Base-by-base conservation (phyloP, 2,797 vertebrate species). In the Mus minutoides region DNA sequence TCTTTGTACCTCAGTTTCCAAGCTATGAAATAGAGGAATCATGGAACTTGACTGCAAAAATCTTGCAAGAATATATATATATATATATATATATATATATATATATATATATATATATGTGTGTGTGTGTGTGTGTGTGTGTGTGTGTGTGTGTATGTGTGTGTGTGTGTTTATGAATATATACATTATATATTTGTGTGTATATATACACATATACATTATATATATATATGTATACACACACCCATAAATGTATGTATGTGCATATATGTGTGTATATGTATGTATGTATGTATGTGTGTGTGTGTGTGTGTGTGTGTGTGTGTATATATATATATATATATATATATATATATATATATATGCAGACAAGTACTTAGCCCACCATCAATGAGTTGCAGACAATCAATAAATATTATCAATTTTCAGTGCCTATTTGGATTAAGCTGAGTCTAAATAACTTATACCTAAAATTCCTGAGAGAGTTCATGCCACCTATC, bases 381-480 rank as follows among this genome's bases (percentile, higher is more conserved):
- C 13, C 19, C 13, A 29, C 24, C 8, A 14, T 56, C 14, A 56
- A 21, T 29, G 34, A 12, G 0, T 16, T 64, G 46, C 31, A 88
- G 46, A 40, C 56, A 60, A 31, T 49, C 64, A 71, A 3, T 60
- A 58, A 87, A 64, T 49, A 10, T 89, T 91, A 95, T 21, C 11
- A 46, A 37, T 71, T 24, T 2, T 58, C 21, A 78, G 22, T 67
- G 24, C 43, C 43, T 93, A 34, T 73, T 90, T 71, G 83, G 29
- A 84, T 84, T 43, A 80, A 60, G 31, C n/a, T 83, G 29, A 49
- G 37, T 85, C 40, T 64, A 17, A 4, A 3, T 60, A 52, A 88
- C 5, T 2, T 13, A 34, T 24, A 34, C 1, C 3, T 0, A n/a
- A 87, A 83, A 22, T 43, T 71, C 6, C 46, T 31, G 19, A 76